Percentiles rank a stretch among this genome's conserved stretches.
phyloP scores from a whole-genome alignment of 2,888 invertebrate species.

The Pollenia amentaria region DNA sequence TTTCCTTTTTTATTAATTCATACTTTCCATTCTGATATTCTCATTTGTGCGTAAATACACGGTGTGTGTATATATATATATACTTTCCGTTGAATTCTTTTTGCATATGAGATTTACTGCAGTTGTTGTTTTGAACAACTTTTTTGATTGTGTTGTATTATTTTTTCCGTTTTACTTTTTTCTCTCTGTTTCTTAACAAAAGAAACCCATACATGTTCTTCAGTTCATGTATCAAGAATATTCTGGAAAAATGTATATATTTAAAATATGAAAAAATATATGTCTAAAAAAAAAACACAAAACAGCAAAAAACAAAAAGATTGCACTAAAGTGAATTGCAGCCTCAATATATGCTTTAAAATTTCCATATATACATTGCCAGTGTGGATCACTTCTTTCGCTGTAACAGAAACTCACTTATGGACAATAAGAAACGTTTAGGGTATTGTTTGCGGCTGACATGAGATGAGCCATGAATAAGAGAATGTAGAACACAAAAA shows the following conservation, averaged over 20 bases:
- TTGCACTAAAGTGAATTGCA: slow-evolving; percentile 59
- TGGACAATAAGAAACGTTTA: slow-evolving; percentile 70
- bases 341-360: slow-evolving; percentile 68
- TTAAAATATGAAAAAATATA: neutral
- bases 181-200: slow-evolving; percentile 60
- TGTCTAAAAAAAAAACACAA: neutral
- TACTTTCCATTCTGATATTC: slow-evolving; percentile 39
- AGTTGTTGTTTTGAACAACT: slow-evolving; percentile 39
- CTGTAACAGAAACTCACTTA: slow-evolving; percentile 59
- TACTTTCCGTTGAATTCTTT: slow-evolving; percentile 53
- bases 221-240: slow-evolving; percentile 62
- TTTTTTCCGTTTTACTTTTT: slow-evolving; percentile 25
- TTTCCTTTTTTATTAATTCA: slow-evolving; percentile 50
- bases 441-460: slow-evolving; percentile 66
- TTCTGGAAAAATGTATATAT: slow-evolving; percentile 48
- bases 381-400: neutral
- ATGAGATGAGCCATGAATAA: slow-evolving; percentile 68
- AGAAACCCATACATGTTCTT: slow-evolving; percentile 57
- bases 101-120: slow-evolving; percentile 24
- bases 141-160: slow-evolving; percentile 36
- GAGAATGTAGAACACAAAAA: slow-evolving; percentile 7
- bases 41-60: neutral
- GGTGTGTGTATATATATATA: slow-evolving; percentile 20
- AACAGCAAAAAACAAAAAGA: slow-evolving; percentile 37
- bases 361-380: slow-evolving; percentile 12